Evolutionary conservation across 1,140 invertebrate genomes (phyloP).

Genomic region (Diploscapter pachys): DNA sequence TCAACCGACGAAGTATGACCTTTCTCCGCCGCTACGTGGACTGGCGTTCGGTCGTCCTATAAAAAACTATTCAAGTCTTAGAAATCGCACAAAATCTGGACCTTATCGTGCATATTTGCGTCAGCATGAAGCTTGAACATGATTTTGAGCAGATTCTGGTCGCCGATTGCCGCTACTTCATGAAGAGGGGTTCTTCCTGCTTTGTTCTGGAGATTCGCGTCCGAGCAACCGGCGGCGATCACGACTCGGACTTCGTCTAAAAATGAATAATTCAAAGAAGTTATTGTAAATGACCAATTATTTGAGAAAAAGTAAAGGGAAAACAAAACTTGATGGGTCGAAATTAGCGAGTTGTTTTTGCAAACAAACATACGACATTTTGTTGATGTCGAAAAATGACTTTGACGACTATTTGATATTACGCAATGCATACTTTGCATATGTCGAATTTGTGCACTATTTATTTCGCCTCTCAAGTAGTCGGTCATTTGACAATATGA

Average conservation of each 20-base stretch:
- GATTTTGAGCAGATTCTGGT: conserved; percentile 87
- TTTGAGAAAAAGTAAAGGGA: no score
- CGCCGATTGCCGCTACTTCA: conserved; percentile 76
- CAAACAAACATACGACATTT: no score
- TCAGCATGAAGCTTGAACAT: conserved; percentile 65
- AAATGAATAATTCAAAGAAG: conserved; percentile 19
- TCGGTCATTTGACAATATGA: not conserved
- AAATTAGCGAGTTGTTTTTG: no score
- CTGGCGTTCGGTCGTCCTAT: conserved; percentile 80
- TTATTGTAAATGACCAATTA: no score
- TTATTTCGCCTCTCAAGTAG: no score
- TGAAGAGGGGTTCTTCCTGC: conserved; percentile 71
- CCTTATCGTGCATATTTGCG: conserved; percentile 70
- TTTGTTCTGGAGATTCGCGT: conserved; percentile 50
- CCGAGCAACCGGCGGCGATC: conserved; percentile 44
- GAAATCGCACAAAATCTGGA: conserved; percentile 57
- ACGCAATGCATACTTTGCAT: no score
- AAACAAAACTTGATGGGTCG: no score
- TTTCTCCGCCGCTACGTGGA: conserved; percentile 93
- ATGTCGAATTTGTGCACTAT: no score
- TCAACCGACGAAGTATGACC: conserved; percentile 93
- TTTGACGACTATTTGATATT: no score
- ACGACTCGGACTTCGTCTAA: conserved; percentile 44
- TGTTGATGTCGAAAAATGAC: no score
- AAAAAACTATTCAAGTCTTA: conserved; percentile 29